A percentile compares a stretch with the other conserved stretches of the same genome.
Evolutionary conservation across 2,797 vertebrate genomes (phyloP).

Genomic region (Melanotaenia boesemani): DNA sequence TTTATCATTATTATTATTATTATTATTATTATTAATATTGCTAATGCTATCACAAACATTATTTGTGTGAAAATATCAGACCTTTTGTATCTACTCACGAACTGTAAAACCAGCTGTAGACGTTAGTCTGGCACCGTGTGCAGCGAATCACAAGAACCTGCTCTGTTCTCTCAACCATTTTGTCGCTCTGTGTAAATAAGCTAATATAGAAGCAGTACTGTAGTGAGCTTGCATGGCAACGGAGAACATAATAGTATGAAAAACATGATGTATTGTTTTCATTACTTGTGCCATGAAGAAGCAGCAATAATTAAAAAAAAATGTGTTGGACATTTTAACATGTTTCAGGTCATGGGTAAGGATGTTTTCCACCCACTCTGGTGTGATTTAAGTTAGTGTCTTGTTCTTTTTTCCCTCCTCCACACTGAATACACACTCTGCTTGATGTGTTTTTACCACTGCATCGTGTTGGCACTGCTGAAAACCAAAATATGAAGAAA

Average conservation of each 20-base stretch:
- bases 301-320: constrained; percentile 87
- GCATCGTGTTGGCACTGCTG: constrained; percentile 47
- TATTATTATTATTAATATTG: constrained; percentile 71
- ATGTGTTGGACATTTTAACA: constrained; percentile 55
- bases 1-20: constrained; percentile 42
- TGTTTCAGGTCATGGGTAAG: constrained; percentile 33
- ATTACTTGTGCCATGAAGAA: constrained; percentile 91
- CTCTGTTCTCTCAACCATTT: constrained; percentile 51
- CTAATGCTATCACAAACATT: constrained; percentile 72
- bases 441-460: constrained; percentile 46
- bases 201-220: constrained; percentile 79
- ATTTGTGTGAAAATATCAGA: constrained; percentile 72
- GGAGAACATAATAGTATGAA: constrained; percentile 63
- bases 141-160: constrained; percentile 61
- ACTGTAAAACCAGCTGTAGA: constrained; percentile 87
- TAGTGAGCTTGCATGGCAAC: constrained; percentile 89
- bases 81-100: constrained; percentile 86
- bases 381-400: constrained; percentile 38
- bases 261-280: constrained; percentile 77
- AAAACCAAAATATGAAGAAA: constrained; percentile 50
- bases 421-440: neutral
- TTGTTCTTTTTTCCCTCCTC: neutral
- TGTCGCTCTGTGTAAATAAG: constrained; percentile 75
- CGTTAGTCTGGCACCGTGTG: constrained; percentile 80
- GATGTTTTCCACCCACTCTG: constrained; percentile 31